Evolutionary conservation across 2,797 vertebrate genomes (phyloP).

Genomic region (Microctenopoma lineatum): DNA sequence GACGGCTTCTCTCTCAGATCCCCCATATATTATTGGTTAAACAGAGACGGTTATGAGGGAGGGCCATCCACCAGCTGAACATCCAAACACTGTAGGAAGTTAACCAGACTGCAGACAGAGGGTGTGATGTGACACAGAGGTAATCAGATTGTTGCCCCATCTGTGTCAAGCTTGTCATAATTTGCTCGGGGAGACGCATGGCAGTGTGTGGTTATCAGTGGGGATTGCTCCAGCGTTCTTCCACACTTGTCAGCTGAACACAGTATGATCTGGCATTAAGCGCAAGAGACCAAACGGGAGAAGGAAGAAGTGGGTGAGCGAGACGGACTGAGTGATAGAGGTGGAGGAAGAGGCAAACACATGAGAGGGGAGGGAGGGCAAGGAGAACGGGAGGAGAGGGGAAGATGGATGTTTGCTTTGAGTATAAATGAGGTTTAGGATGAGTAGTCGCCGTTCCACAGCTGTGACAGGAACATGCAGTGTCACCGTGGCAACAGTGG

Average conservation of each 20-base stretch:
- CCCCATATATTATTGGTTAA: slow-evolving; percentile 31
- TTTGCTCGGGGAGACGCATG: slow-evolving; percentile 30
- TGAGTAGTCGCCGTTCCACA: slow-evolving; percentile 43
- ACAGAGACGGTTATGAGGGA: slow-evolving; percentile 18
- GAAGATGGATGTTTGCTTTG: slow-evolving; percentile 40
- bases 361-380: slow-evolving; percentile 5
- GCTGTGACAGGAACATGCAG: slow-evolving; percentile 48
- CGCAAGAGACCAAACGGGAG: slow-evolving; percentile 38
- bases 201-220: slow-evolving; percentile 31
- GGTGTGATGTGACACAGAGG: slow-evolving; percentile 40
- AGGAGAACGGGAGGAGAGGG: slow-evolving; percentile 4
- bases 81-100: slow-evolving; percentile 31
- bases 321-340: slow-evolving; percentile 20
- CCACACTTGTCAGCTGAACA: slow-evolving; percentile 45
- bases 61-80: slow-evolving; percentile 16
- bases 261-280: slow-evolving; percentile 24
- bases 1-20: slow-evolving; percentile 23
- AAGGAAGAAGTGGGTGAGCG: slow-evolving; percentile 17
- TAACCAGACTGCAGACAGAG: slow-evolving; percentile 22
- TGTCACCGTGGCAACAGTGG: slow-evolving; percentile 46
- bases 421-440: slow-evolving; percentile 47
- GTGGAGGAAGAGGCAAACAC: slow-evolving; percentile 21
- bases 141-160: slow-evolving; percentile 49
- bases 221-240: slow-evolving; percentile 30
- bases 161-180: slow-evolving; percentile 52